Percentiles rank a stretch among this genome's conserved stretches.
Conservation (phyloP, 2,797 vertebrate genomes). For the Enteromius trimaculatus region DNA sequence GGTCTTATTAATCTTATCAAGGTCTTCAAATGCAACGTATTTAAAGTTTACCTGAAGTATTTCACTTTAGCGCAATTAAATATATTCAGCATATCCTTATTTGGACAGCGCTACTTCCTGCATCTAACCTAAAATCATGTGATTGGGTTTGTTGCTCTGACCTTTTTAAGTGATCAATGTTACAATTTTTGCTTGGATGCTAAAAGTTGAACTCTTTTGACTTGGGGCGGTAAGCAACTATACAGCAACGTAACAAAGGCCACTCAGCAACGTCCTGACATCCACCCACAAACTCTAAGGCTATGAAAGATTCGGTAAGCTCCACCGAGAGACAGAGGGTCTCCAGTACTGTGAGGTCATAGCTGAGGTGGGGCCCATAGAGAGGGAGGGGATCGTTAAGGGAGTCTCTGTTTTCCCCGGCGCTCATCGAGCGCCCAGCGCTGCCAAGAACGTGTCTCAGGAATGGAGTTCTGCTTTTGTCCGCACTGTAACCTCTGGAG, state of each 20-base stretch:
- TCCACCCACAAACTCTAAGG: not conserved
- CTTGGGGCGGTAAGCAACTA: not conserved
- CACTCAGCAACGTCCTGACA: not conserved
- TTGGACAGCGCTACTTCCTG: no score
- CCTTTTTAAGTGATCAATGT: not conserved
- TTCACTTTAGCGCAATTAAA: no score
- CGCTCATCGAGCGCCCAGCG: not conserved
- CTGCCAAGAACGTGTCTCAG: constrained; percentile 36
- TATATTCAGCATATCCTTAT: no score
- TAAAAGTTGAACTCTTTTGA: not conserved
- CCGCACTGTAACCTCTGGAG: not conserved
- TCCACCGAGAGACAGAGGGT: not conserved
- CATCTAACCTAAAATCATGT: not conserved
- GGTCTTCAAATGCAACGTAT: no score
- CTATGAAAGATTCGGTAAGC: not conserved
- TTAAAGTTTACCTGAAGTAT: no score
- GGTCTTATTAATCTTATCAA: no score
- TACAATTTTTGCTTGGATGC: not conserved
- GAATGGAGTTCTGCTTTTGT: constrained; percentile 35
- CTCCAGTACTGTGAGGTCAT: constrained; percentile 48
- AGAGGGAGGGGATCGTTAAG: constrained; percentile 33
- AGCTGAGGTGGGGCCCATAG: constrained; percentile 43
- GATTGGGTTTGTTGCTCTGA: not conserved
- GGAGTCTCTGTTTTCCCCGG: constrained; percentile 37
- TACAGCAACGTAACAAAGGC: not conserved